These are phyloP conservation scores for Danio kyathit DNA, from an alignment of 2,797 vertebrate species.

Conservation along the genomic window DNA sequence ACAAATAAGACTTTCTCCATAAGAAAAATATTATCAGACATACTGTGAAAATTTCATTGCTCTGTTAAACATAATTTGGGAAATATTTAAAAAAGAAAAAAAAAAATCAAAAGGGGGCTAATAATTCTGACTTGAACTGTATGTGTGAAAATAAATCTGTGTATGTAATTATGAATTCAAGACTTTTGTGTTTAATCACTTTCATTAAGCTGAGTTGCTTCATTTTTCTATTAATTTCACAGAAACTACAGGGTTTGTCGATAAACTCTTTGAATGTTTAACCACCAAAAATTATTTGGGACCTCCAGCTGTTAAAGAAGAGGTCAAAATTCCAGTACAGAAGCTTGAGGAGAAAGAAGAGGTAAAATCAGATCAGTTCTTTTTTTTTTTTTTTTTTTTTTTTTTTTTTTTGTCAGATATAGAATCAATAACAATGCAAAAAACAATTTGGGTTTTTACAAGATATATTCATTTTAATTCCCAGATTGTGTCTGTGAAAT, in stretches of 20 bases:
- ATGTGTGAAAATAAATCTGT: not conserved
- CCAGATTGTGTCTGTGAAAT: too few relatives aligned
- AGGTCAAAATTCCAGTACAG: slow-evolving; percentile 80
- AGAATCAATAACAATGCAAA: not conserved
- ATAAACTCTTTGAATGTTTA: slow-evolving; percentile 97
- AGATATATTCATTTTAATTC: too few relatives aligned
- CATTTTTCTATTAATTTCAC: slow-evolving; percentile 63
- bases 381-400: too few relatives aligned
- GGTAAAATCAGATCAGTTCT: slow-evolving; percentile 18
- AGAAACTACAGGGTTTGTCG: slow-evolving; percentile 98
- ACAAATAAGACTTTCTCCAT: too few relatives aligned
- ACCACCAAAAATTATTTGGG: slow-evolving; percentile 93
- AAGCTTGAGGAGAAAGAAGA: slow-evolving; percentile 88
- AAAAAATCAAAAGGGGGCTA: too few relatives aligned
- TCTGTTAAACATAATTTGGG: too few relatives aligned
- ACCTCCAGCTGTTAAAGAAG: slow-evolving; percentile 84
- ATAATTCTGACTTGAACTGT: too few relatives aligned
- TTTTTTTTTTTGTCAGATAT: not conserved
- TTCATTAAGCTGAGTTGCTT: not conserved
- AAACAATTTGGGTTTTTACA: too few relatives aligned
- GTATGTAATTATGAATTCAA: not conserved
- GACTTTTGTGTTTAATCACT: not conserved
- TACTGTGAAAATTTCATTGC: too few relatives aligned
- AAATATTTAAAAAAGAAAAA: too few relatives aligned
- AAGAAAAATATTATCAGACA: too few relatives aligned